phyloP scores from a whole-genome alignment of 2,797 vertebrate species.

The Sparidentex hasta region DNA sequence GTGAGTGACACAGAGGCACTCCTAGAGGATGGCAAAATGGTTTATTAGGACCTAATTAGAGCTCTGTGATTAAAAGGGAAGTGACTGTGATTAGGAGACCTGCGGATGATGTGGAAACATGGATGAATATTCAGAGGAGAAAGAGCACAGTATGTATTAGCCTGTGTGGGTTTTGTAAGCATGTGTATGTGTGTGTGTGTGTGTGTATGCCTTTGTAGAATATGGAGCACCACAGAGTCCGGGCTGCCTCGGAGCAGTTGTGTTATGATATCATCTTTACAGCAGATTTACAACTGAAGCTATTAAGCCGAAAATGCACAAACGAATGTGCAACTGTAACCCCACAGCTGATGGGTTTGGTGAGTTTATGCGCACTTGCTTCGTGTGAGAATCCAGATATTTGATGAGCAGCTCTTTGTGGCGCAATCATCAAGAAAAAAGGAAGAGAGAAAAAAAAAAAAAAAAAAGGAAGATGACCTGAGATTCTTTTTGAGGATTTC shows the following conservation, averaged over 20 bases:
- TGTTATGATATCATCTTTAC: slow-evolving; percentile 73
- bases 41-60: slow-evolving; percentile 89
- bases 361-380: neutral
- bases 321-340: slow-evolving; percentile 1
- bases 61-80: slow-evolving; percentile 88
- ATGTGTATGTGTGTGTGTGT: neutral
- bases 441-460: neutral
- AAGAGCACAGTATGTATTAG: slow-evolving; percentile 64
- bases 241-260: slow-evolving; percentile 49
- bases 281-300: slow-evolving; percentile 42
- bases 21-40: slow-evolving; percentile 85
- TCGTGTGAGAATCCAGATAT: slow-evolving; percentile 17
- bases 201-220: slow-evolving; percentile 48
- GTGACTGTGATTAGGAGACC: slow-evolving; percentile 88
- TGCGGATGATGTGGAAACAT: slow-evolving; percentile 83
- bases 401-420: slow-evolving; percentile 26
- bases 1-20: slow-evolving; percentile 85
- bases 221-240: slow-evolving; percentile 43
- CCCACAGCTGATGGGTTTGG: slow-evolving; percentile 22
- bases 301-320: slow-evolving; percentile 69
- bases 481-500: slow-evolving; percentile 65
- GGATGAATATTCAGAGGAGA: slow-evolving; percentile 86
- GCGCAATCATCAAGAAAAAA: slow-evolving; percentile 2
- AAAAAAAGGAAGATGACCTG: slow-evolving; percentile 44
- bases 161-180: slow-evolving; percentile 44